These are phyloP conservation scores for Hyperoodon ampullatus DNA, from an alignment of 2,113 vertebrate genomes.

Conservation along the genomic window DNA sequence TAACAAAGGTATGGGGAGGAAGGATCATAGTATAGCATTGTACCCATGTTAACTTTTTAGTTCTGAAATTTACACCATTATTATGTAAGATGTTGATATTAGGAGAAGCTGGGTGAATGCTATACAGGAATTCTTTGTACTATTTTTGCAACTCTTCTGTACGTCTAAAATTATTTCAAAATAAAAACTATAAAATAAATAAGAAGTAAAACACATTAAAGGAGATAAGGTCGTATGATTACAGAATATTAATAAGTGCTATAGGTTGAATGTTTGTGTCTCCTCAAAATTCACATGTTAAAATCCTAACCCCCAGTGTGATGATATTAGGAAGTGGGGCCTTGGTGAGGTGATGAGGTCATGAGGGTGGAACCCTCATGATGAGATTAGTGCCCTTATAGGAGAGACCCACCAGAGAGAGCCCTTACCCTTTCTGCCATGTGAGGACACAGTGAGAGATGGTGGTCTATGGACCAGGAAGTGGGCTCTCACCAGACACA, in stretches of 20 bases:
- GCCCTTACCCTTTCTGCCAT: background rate
- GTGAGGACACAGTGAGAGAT: background rate
- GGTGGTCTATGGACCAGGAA: background rate
- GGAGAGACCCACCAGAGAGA: background rate
- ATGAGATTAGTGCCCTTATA: background rate
- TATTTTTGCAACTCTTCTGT: background rate
- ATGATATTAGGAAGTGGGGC: background rate
- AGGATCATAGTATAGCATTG: no score
- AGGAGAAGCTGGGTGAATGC: background rate
- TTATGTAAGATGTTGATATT: background rate
- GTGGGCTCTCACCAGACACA: background rate
- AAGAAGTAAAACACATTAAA: background rate
- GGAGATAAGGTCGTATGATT: background rate
- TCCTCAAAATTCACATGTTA: background rate
- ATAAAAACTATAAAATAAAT: background rate
- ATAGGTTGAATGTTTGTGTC: background rate
- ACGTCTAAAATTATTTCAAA: background rate
- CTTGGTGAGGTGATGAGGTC: background rate
- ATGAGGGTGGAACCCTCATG: background rate
- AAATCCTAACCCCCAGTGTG: background rate
- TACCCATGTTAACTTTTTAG: background rate
- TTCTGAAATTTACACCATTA: background rate
- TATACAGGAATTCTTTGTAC: background rate
- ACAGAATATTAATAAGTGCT: background rate
- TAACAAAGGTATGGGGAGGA: background rate